These are phyloP conservation scores for Siniperca obscura DNA, from an alignment of 2,797 vertebrate genomes.

Conservation along the genomic window DNA sequence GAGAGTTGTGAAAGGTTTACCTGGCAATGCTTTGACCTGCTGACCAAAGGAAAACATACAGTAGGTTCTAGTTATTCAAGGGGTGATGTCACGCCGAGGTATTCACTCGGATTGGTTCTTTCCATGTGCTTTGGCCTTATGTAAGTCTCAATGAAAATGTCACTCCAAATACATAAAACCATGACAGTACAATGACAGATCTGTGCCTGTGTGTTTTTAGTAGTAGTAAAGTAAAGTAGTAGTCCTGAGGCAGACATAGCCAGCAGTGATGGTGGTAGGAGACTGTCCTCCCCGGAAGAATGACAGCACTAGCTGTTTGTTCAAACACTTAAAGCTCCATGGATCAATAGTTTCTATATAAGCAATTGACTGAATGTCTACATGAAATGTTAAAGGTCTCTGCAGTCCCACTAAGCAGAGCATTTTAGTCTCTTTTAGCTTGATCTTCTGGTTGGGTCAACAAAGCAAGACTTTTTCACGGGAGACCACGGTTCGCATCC, in stretches of 20 bases:
- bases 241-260: conserved; percentile 9
- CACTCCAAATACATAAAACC: conserved; percentile 30
- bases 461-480: conserved; percentile 4
- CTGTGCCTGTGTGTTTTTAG: conserved; percentile 34
- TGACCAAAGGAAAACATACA: conserved; percentile 62
- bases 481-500: neutral
- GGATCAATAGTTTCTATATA: conserved; percentile 43
- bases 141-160: conserved; percentile 54
- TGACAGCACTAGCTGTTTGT: conserved; percentile 9
- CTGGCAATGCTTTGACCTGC: conserved; percentile 55
- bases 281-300: neutral
- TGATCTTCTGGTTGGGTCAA: conserved; percentile 1
- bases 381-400: neutral
- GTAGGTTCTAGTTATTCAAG: conserved; percentile 25
- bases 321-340: conserved; percentile 2
- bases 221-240: neutral
- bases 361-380: conserved; percentile 30
- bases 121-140: conserved; percentile 26
- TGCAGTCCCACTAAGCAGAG: neutral
- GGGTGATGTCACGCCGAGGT: conserved; percentile 60
- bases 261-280: neutral
- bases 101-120: conserved; percentile 34
- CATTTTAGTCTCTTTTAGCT: conserved; percentile 4
- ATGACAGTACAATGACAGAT: conserved; percentile 38
- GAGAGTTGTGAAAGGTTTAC: conserved; percentile 51